Conservation (phyloP, 1,140 invertebrate genomes). For the Bombus ignitus region DNA sequence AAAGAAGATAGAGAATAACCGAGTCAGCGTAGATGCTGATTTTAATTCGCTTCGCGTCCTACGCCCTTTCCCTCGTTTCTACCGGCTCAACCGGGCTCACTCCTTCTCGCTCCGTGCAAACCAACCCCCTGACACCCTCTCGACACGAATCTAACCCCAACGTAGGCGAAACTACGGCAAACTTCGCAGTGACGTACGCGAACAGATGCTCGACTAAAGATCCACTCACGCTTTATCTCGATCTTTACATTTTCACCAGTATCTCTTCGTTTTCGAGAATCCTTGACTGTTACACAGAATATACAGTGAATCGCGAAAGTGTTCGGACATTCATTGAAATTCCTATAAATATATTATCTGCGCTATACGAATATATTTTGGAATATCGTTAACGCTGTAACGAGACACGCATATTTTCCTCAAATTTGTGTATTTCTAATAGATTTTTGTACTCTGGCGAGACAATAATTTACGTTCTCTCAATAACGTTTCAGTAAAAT, state of each 20-base stretch:
- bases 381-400: too few species aligned
- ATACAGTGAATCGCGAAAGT: too few species aligned
- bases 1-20: conserved; percentile 7
- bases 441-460: too few species aligned
- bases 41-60: conserved; percentile 41
- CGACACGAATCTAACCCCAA: conserved; percentile 9
- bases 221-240: conserved; percentile 22
- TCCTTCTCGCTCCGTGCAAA: conserved; percentile 10
- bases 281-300: background rate
- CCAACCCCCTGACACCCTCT: conserved; percentile 16
- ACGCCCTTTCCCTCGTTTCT: background rate
- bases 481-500: too few species aligned
- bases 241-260: conserved; percentile 35
- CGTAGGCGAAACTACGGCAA: conserved; percentile 53
- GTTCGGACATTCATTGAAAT: too few species aligned
- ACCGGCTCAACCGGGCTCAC: background rate
- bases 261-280: background rate
- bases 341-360: too few species aligned
- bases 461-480: too few species aligned
- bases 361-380: too few species aligned
- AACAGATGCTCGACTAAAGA: conserved; percentile 42
- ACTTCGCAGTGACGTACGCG: conserved; percentile 55
- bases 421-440: too few species aligned
- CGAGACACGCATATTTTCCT: too few species aligned
- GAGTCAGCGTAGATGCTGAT: conserved; percentile 29